Percentiles rank a stretch among this genome's conserved stretches.
These are phyloP conservation scores for Chaetops frenatus DNA, from an alignment of 2,113 vertebrate genomes.

Conservation along the genomic window DNA sequence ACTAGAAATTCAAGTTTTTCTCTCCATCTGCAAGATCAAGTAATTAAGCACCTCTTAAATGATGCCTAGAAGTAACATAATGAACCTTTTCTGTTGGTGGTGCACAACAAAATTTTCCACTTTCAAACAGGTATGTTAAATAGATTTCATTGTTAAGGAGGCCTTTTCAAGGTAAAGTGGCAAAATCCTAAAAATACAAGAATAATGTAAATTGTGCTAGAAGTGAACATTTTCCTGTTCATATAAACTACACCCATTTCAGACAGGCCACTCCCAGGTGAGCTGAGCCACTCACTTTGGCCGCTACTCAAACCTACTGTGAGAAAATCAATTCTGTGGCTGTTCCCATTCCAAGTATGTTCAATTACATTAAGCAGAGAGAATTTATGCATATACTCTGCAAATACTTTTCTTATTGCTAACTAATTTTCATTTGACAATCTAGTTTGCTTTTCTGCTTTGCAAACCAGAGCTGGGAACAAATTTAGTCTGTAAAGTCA, in stretches of 20 bases:
- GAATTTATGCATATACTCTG: neutral
- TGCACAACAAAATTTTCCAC: neutral
- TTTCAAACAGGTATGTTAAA: neutral
- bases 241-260: neutral
- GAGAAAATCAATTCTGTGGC: neutral
- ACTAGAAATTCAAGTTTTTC: neutral
- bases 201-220: neutral
- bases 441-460: conserved; percentile 23
- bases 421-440: neutral
- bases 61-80: neutral
- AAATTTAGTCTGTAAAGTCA: conserved; percentile 1
- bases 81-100: neutral
- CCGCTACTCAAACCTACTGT: neutral
- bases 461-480: neutral
- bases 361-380: neutral
- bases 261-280: neutral
- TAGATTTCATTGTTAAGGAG: neutral
- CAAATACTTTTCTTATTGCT: neutral
- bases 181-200: neutral
- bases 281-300: neutral
- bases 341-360: neutral
- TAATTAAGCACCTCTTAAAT: neutral
- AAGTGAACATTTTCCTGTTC: neutral
- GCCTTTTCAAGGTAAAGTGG: neutral
- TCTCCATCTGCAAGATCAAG: neutral